Base-by-base conservation (phyloP, 2,113 vertebrate genomes). In the Myiozetetes cayanensis region DNA sequence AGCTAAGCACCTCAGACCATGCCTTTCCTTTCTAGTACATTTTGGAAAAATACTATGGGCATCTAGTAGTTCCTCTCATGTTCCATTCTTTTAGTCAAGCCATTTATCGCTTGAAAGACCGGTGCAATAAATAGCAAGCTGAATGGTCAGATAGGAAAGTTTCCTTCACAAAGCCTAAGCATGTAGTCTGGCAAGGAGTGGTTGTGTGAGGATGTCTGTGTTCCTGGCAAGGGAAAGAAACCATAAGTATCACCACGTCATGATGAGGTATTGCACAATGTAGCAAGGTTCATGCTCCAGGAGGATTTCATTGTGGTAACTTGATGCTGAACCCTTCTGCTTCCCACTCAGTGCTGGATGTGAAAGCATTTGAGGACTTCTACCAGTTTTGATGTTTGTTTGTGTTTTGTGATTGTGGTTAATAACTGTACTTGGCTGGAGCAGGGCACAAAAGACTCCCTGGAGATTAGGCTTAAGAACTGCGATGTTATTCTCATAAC, bases 121-220 rank as follows among this genome's bases (percentile, higher is more conserved):
- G 46, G 18, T 63, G 23, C 47, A 52, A 58, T 68, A 89, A 91
- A 81, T 52, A 74, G 70, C n/a, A 89, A 89, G 41, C 47, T 68
- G 55, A 76, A 12, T 35, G 46, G 30, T 41, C 39, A 68, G 70
- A 47, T 8, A 21, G 46, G 39, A 75, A 68, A 62, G 68, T 35
- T 62, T 39, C 37, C 59, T 41, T 62, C 35, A 62, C 35, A 62
- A 62, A 62, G 33, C 35, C 3, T 62, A 67, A 83, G 43, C 47
- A 58, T 61, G 71, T 49, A 41, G 24, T 62, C 41, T 31, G 31
- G 41, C 15, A 61, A 44, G 33, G 47, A 56, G 28, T 25, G 11
- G 17, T 39, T 12, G 23, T 53, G 39, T 86, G 58, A 71, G 31
- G 28, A 68, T 73, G 25, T 9, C 49, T 46, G 22, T 55, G 33